phyloP scores from a whole-genome alignment of 1,140 invertebrate genomes.

The Parapsyche elsis region DNA sequence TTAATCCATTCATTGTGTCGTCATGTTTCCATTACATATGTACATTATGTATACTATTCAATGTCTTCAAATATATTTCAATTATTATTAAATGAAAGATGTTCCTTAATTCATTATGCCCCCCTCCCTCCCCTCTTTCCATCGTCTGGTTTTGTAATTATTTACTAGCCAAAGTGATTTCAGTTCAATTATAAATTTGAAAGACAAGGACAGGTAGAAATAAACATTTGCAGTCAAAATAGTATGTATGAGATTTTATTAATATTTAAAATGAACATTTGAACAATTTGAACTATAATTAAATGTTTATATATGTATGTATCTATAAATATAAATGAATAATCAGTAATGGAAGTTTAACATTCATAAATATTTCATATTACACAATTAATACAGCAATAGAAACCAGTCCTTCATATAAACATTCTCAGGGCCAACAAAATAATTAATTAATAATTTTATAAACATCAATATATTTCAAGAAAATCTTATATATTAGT shows the following conservation, averaged over 20 bases:
- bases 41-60: slow-evolving; percentile 56
- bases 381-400: no score
- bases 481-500: background rate
- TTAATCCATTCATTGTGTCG: slow-evolving; percentile 45
- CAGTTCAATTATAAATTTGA: no score
- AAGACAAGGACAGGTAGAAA: background rate
- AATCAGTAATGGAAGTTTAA: no score
- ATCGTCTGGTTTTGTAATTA: no score
- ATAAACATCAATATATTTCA: background rate
- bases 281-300: background rate
- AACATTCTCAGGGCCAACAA: no score
- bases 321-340: background rate
- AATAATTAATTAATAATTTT: no score
- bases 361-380: no score
- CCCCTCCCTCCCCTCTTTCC: background rate
- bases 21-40: slow-evolving; percentile 50
- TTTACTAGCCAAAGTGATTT: no score
- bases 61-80: slow-evolving; percentile 54
- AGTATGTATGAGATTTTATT: background rate
- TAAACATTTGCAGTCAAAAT: background rate
- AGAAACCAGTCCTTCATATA: no score
- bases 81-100: slow-evolving; percentile 36
- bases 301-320: no score
- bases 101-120: background rate
- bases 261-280: background rate